phyloP scores from a whole-genome alignment of 2,888 invertebrate species.

The Isotomurus palustris region DNA sequence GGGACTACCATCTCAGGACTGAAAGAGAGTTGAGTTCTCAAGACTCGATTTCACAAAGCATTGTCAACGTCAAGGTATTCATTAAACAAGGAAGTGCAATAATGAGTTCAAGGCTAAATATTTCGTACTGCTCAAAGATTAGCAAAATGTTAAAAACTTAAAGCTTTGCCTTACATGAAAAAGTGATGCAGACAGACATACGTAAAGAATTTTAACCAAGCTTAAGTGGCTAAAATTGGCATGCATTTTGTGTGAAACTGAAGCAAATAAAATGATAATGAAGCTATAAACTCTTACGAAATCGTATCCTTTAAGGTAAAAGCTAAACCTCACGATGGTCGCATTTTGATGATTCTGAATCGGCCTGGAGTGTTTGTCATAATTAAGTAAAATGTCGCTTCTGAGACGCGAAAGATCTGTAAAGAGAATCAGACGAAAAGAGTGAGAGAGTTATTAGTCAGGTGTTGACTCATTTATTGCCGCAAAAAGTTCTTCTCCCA shows the following conservation, averaged over 20 bases:
- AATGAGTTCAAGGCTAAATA: slow-evolving; percentile 2
- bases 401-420: slow-evolving; percentile 38
- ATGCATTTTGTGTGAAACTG: too few relatives aligned
- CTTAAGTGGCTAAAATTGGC: too few relatives aligned
- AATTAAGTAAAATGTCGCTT: slow-evolving; percentile 31
- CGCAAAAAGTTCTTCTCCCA: too few relatives aligned
- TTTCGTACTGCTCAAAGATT: not conserved
- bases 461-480: too few relatives aligned
- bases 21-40: too few relatives aligned
- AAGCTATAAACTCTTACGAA: slow-evolving; percentile 31
- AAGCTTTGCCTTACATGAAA: too few relatives aligned
- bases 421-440: not conserved
- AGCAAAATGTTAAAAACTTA: not conserved
- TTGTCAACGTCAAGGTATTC: too few relatives aligned
- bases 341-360: slow-evolving; percentile 35
- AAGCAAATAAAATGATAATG: not conserved
- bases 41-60: too few relatives aligned
- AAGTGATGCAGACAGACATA: too few relatives aligned
- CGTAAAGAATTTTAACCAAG: too few relatives aligned
- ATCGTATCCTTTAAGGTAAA: slow-evolving; percentile 40
- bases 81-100: slow-evolving; percentile 9
- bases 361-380: slow-evolving; percentile 40
- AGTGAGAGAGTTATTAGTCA: too few relatives aligned
- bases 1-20: too few relatives aligned
- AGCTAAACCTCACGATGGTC: slow-evolving; percentile 33